Conservation (phyloP, 1,140 invertebrate genomes). For the Himalopsyche phryganea region DNA sequence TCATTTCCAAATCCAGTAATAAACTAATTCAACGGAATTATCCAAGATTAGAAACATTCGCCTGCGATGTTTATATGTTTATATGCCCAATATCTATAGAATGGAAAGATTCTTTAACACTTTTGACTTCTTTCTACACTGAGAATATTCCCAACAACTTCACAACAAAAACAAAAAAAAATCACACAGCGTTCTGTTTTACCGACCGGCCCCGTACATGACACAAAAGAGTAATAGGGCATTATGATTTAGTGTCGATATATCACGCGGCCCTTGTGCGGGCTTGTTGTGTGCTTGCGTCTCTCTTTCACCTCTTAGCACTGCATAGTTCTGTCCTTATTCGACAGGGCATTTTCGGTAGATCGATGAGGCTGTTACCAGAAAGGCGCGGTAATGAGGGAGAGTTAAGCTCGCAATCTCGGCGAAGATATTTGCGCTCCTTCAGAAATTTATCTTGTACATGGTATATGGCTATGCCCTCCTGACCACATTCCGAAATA, state of each 20-base stretch:
- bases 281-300: slow-evolving; percentile 19
- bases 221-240: slow-evolving; percentile 32
- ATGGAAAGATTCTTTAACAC: no score
- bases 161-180: no score
- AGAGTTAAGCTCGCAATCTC: slow-evolving; percentile 31
- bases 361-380: slow-evolving; percentile 20
- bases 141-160: no score
- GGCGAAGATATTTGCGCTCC: slow-evolving; percentile 19
- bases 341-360: background rate
- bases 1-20: no score
- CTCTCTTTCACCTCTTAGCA: background rate
- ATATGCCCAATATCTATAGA: no score
- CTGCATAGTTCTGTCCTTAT: no score
- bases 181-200: no score
- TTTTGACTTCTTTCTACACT: no score
- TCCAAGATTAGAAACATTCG: no score
- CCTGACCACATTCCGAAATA: no score
- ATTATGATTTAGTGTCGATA: slow-evolving; percentile 35
- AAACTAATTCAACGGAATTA: no score
- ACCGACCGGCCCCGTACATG: slow-evolving; percentile 5
- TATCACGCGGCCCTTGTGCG: slow-evolving; percentile 27
- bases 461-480: background rate
- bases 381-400: slow-evolving; percentile 21
- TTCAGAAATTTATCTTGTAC: slow-evolving; percentile 6
- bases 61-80: no score